Percentiles rank a stretch among this genome's conserved stretches.
phyloP scores from a whole-genome alignment of 2,113 vertebrate species.

The Acrocephalus arundinaceus region DNA sequence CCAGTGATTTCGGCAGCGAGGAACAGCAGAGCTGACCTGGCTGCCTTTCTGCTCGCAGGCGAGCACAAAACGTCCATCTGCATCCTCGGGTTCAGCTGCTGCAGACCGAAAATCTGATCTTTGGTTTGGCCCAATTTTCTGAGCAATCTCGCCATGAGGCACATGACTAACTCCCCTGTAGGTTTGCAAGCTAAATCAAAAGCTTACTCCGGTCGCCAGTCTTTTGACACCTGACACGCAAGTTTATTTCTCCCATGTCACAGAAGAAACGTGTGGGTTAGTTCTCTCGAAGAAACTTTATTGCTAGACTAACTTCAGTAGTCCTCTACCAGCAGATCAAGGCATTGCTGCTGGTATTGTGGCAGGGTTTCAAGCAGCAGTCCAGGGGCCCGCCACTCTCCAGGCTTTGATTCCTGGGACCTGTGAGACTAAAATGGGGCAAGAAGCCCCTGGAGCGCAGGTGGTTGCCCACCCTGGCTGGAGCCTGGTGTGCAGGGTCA shows the following conservation, averaged over 20 bases:
- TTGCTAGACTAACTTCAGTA: neutral
- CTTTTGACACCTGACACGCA: neutral
- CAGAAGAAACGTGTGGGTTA: neutral
- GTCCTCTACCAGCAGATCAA: neutral
- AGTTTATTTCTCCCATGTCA: neutral
- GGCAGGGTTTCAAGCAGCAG: neutral
- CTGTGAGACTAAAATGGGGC: rapidly evolving
- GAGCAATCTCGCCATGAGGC: rapidly evolving
- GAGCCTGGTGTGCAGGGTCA: no score
- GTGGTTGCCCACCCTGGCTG: no score
- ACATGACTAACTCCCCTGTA: rapidly evolving
- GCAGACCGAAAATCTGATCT: neutral
- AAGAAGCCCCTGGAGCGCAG: rapidly evolving
- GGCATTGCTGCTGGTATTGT: no score
- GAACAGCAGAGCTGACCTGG: neutral
- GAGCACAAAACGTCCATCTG: no score
- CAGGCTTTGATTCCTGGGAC: neutral
- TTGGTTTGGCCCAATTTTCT: neutral
- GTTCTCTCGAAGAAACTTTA: rapidly evolving
- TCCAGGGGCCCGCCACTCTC: rapidly evolving
- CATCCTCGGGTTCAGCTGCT: neutral
- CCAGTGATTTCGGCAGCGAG: neutral
- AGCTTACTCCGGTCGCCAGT: neutral
- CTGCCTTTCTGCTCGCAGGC: rapidly evolving
- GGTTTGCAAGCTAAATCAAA: neutral